These are phyloP conservation scores for Automeris io DNA, from an alignment of 2,888 invertebrate genomes.

Conservation along the genomic window DNA sequence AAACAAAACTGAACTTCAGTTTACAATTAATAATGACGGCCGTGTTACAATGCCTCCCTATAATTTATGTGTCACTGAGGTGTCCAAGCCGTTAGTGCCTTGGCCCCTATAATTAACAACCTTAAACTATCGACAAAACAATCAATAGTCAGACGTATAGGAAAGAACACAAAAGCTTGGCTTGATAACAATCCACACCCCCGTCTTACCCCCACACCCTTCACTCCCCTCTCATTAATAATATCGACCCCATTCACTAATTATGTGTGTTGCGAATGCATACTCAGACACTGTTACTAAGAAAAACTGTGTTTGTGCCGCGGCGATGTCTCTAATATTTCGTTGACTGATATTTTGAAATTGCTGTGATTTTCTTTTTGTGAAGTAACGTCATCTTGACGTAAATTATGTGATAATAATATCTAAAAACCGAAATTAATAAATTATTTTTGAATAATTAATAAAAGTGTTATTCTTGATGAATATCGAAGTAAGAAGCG, in stretches of 20 bases:
- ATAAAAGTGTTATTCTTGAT: no score
- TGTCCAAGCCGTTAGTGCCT: constrained; percentile 61
- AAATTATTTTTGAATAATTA: no score
- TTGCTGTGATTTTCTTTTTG: no score
- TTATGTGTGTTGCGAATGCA: constrained; percentile 76
- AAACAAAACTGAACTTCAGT: constrained; percentile 33
- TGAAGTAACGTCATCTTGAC: no score
- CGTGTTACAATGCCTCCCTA: constrained; percentile 54
- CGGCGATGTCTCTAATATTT: not conserved
- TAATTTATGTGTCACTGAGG: constrained; percentile 69
- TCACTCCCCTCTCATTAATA: constrained; percentile 72
- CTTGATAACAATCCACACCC: constrained; percentile 66
- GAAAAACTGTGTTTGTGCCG: not conserved
- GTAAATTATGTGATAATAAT: no score
- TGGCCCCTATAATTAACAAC: constrained; percentile 70
- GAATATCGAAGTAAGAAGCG: no score
- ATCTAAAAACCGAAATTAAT: no score
- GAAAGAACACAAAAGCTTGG: constrained; percentile 74
- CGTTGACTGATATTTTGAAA: no score
- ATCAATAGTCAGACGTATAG: constrained; percentile 68
- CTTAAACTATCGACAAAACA: constrained; percentile 68
- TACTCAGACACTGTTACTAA: constrained; percentile 19
- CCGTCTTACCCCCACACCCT: constrained; percentile 34
- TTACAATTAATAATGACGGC: constrained; percentile 63
- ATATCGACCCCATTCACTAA: constrained; percentile 74